phyloP scores from a whole-genome alignment of 1,140 invertebrate species.

The Euura saliciscinereae region DNA sequence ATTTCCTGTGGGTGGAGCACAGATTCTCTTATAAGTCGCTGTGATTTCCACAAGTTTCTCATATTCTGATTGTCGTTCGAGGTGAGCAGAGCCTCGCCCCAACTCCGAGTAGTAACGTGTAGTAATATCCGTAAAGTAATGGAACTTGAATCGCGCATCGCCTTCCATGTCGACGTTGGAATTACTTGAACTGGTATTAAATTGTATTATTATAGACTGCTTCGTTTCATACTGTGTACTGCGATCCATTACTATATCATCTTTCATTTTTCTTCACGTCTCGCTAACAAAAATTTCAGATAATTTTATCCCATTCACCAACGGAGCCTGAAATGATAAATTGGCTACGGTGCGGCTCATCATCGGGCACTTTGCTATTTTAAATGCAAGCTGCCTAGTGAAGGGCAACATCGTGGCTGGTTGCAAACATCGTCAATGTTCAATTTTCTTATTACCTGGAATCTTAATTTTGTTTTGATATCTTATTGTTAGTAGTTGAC shows the following conservation, averaged over 20 bases:
- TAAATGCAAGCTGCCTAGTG: constrained; percentile 67
- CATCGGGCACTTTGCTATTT: constrained; percentile 50
- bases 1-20: constrained; percentile 15
- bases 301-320: too few relatives aligned
- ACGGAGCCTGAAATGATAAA: background rate
- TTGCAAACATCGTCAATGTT: background rate
- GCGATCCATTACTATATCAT: background rate
- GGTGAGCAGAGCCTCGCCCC: background rate
- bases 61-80: background rate
- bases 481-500: background rate
- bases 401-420: constrained; percentile 63
- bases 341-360: constrained; percentile 44
- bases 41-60: background rate
- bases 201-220: background rate
- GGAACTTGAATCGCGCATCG: background rate
- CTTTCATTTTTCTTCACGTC: too few relatives aligned
- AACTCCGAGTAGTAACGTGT: background rate
- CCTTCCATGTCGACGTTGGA: background rate
- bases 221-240: background rate
- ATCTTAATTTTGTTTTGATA: background rate
- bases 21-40: background rate
- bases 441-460: background rate
- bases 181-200: background rate
- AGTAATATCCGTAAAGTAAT: background rate
- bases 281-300: too few relatives aligned